Conservation (phyloP, 2,888 invertebrate genomes). For the Philhelius pedissequus region DNA sequence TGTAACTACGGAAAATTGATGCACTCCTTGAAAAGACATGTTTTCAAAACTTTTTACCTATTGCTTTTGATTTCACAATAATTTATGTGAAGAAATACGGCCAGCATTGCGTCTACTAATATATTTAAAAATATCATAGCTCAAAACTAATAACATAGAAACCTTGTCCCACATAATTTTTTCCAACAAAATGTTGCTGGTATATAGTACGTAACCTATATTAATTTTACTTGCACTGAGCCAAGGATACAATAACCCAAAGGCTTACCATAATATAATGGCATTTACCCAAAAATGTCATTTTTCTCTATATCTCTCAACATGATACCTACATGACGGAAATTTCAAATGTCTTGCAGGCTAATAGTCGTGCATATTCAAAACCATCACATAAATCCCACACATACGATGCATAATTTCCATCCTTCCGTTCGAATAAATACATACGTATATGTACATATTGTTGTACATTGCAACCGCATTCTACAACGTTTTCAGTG, state of each 20-base stretch:
- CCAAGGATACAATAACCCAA: slow-evolving; percentile 14
- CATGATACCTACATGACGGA: slow-evolving; percentile 40
- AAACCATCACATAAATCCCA: slow-evolving; percentile 62
- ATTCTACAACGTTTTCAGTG: not conserved
- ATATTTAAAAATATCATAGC: too few species aligned
- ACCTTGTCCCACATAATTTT: not conserved
- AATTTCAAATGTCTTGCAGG: slow-evolving; percentile 51
- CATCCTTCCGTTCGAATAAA: slow-evolving; percentile 3
- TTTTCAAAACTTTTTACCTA: too few species aligned
- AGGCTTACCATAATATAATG: slow-evolving; percentile 39
- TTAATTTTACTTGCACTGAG: not conserved
- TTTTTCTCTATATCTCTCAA: not conserved
- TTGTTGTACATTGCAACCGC: not conserved
- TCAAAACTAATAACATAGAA: too few species aligned
- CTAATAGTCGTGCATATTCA: slow-evolving; percentile 51
- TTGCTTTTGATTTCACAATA: too few species aligned
- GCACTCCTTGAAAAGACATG: too few species aligned
- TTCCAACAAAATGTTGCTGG: not conserved
- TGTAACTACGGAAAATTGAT: too few species aligned
- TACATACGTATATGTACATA: not conserved
- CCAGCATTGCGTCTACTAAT: too few species aligned
- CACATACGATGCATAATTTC: slow-evolving; percentile 49
- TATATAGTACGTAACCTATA: not conserved
- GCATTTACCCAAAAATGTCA: slow-evolving; percentile 6
- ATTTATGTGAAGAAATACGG: too few species aligned